Percentiles rank a stretch among this genome's conserved stretches.
Conservation (phyloP, 2,888 invertebrate species). For the Synergus japonicus region DNA sequence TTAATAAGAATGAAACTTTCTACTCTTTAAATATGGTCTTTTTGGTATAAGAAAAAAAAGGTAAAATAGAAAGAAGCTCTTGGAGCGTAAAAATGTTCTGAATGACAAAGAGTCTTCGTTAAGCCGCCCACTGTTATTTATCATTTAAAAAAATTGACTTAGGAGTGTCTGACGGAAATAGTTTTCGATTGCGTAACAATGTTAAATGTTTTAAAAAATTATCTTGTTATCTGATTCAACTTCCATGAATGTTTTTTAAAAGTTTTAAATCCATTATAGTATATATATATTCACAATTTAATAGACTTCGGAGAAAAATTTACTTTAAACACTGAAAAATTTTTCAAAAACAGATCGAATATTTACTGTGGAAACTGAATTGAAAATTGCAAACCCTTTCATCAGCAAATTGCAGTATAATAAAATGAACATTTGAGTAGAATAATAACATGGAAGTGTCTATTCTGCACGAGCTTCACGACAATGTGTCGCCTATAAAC, state of each 20-base stretch:
- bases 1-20: not conserved
- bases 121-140: not conserved
- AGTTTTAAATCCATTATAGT: no score
- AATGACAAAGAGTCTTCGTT: slow-evolving; percentile 5
- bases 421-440: not conserved
- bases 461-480: not conserved
- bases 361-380: not conserved
- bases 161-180: not conserved
- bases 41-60: not conserved
- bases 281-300: no score
- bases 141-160: not conserved
- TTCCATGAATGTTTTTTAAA: no score
- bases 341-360: not conserved
- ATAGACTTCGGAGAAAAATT: no score
- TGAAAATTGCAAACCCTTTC: not conserved
- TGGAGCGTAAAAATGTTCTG: not conserved
- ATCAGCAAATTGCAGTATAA: not conserved
- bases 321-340: no score
- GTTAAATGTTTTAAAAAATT: not conserved
- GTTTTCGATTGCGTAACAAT: not conserved
- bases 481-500: not conserved
- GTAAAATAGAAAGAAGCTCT: slow-evolving; percentile 1
- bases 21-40: not conserved
- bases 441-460: not conserved
- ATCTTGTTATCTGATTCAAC: not conserved